Conservation (phyloP, 2,888 invertebrate genomes). For the Sphaeridia pumilis region DNA sequence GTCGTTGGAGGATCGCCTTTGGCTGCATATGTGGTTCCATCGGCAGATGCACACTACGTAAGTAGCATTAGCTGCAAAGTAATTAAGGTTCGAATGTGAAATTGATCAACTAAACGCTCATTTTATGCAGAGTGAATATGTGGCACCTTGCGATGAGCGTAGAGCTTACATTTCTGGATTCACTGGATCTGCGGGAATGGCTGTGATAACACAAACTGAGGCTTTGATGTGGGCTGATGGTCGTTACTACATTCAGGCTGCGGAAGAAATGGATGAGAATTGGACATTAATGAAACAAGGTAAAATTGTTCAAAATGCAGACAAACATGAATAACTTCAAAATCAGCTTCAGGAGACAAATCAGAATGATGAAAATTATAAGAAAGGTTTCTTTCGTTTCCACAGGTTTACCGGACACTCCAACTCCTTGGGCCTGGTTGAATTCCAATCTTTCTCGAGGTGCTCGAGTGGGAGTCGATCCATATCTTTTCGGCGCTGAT, state of each 20-base stretch:
- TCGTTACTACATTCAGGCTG: conserved; percentile 84
- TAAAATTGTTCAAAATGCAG: too few species aligned
- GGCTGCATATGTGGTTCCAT: conserved; percentile 70
- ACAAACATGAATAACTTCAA: too few species aligned
- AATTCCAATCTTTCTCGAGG: conserved; percentile 50
- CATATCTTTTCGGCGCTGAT: conserved; percentile 54
- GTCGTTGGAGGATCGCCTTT: conserved; percentile 47
- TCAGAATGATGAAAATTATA: neutral
- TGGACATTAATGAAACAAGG: conserved; percentile 90
- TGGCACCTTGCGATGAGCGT: conserved; percentile 70
- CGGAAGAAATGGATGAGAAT: conserved; percentile 59
- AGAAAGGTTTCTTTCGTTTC: too few species aligned
- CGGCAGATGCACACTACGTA: conserved; percentile 70
- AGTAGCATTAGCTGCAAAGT: too few species aligned
- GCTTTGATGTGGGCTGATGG: conserved; percentile 97
- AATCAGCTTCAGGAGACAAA: too few species aligned
- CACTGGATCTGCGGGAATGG: conserved; percentile 64
- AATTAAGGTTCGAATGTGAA: too few species aligned
- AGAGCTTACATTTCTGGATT: conserved; percentile 79
- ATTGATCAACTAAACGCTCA: too few species aligned
- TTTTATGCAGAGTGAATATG: conserved; percentile 73
- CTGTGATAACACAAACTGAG: conserved; percentile 60
- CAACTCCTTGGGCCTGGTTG: conserved; percentile 61
- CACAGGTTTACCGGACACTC: conserved; percentile 53
- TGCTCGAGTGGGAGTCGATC: conserved; percentile 64